Conservation (phyloP, 2,888 invertebrate genomes). For the Tenodera sinensis region DNA sequence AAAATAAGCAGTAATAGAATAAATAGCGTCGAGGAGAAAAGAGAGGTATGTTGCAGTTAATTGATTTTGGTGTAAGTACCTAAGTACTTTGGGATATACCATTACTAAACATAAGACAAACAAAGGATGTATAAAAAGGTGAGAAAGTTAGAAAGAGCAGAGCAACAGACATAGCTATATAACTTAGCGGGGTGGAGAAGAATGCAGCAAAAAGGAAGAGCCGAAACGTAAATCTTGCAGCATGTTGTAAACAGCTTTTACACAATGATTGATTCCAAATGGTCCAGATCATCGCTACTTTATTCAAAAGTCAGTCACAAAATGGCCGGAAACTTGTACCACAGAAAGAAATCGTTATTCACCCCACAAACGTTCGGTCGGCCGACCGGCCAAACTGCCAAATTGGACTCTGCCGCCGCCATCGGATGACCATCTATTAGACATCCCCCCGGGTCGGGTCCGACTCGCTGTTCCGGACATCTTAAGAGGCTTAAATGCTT, state of each 20-base stretch:
- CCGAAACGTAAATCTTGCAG: neutral
- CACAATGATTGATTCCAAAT: neutral
- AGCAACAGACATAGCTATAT: neutral
- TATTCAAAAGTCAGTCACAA: neutral
- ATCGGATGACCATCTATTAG: conserved; percentile 12
- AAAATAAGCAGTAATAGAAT: too few species aligned
- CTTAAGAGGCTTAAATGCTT: conserved; percentile 26
- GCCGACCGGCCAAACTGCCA: neutral
- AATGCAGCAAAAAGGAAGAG: neutral
- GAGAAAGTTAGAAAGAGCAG: neutral
- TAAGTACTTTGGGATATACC: too few species aligned
- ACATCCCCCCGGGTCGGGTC: neutral
- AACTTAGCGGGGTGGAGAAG: neutral
- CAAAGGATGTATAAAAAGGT: neutral
- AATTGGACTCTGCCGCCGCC: conserved; percentile 9
- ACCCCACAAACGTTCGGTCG: neutral
- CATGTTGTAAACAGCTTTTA: neutral
- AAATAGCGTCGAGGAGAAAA: too few species aligned
- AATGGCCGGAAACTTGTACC: neutral
- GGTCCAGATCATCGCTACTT: neutral
- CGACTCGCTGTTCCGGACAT: conserved; percentile 8
- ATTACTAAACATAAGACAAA: neutral
- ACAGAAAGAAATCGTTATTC: conserved; percentile 7
- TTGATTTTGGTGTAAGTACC: too few species aligned
- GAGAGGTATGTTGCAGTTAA: too few species aligned